A percentile compares a stretch with the other conserved stretches of the same genome.
Conservation (phyloP, 2,113 vertebrate species). For the Phalacrocorax aristotelis region DNA sequence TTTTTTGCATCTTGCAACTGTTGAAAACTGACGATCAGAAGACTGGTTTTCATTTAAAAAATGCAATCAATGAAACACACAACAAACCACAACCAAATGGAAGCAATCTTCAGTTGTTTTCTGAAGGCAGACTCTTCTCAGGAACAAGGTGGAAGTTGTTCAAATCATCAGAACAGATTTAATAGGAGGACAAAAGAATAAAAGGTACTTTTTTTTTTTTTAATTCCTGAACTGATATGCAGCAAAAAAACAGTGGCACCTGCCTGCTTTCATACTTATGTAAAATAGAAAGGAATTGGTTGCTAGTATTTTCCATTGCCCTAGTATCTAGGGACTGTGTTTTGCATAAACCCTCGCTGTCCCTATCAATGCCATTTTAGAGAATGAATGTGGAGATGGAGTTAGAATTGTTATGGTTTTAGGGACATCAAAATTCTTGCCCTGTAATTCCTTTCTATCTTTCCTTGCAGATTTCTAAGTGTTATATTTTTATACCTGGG, state of each 20-base stretch:
- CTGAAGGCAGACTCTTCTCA: not conserved
- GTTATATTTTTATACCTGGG: not conserved
- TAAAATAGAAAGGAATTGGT: not conserved
- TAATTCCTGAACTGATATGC: not conserved
- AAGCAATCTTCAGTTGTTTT: not conserved
- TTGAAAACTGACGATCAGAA: not conserved
- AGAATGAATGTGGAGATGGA: not conserved
- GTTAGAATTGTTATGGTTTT: fast-evolving
- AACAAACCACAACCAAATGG: not conserved
- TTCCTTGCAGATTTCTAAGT: not conserved
- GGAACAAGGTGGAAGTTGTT: not conserved
- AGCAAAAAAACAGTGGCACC: not conserved
- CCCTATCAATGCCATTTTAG: not conserved
- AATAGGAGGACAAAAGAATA: not conserved
- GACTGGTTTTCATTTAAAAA: not conserved
- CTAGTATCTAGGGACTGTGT: not conserved
- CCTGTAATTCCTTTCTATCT: not conserved
- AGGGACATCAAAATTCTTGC: not conserved
- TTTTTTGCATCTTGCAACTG: not conserved
- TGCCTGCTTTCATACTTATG: not conserved
- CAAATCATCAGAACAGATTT: not conserved
- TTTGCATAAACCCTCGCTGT: not conserved
- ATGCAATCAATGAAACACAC: not conserved
- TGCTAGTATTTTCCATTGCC: not conserved
- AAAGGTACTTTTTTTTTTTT: not conserved